A percentile compares a stretch with the other conserved stretches of the same genome.
Evolutionary conservation across 2,797 vertebrate genomes (phyloP).

Genomic region (Euthynnus affinis): DNA sequence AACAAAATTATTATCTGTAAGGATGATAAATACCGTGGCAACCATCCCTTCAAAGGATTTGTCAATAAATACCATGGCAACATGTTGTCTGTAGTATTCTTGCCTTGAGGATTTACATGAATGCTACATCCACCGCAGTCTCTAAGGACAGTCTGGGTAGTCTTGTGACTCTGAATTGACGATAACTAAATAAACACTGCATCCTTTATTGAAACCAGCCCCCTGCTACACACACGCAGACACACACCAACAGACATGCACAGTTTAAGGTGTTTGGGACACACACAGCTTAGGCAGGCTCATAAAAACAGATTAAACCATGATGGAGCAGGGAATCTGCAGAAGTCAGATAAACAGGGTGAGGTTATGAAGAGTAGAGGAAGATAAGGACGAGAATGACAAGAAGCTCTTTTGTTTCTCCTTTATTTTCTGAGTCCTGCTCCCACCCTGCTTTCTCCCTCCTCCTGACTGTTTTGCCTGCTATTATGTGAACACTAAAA

Average conservation of each 20-base stretch:
- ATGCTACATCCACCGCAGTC: constrained; percentile 17
- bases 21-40: constrained; percentile 54
- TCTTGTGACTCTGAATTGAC: constrained; percentile 25
- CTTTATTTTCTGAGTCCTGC: constrained; percentile 21
- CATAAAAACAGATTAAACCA: constrained; percentile 66
- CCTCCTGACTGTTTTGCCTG: constrained; percentile 44
- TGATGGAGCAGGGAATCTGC: constrained; percentile 62
- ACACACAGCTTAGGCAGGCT: constrained; percentile 32
- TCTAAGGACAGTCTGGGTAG: constrained; percentile 27
- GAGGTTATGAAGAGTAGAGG: constrained; percentile 56
- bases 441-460: constrained; percentile 23
- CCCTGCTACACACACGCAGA: constrained; percentile 26
- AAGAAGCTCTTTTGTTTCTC: constrained; percentile 57
- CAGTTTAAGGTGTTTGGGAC: constrained; percentile 18
- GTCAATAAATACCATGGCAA: constrained; percentile 52
- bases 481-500: constrained; percentile 50
- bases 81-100: constrained; percentile 29
- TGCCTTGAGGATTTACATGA: constrained; percentile 43
- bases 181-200: constrained; percentile 33
- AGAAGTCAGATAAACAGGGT: constrained; percentile 63
- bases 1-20: constrained; percentile 26
- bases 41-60: constrained; percentile 29
- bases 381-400: constrained; percentile 55
- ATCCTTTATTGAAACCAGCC: constrained; percentile 11
- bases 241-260: constrained; percentile 16